These are phyloP conservation scores for Heliconius ethilla DNA, from an alignment of 2,888 invertebrate genomes.

Conservation along the genomic window DNA sequence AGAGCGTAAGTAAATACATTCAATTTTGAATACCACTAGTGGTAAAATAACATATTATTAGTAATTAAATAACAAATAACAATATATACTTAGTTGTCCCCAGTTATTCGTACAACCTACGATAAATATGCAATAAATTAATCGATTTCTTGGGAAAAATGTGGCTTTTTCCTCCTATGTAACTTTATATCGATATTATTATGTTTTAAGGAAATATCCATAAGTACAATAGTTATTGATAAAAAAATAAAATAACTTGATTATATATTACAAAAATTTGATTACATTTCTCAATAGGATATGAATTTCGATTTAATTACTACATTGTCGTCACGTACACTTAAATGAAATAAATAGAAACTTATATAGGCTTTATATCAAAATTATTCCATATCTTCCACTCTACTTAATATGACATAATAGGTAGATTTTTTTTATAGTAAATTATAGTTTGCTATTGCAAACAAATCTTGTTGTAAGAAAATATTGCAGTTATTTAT, in stretches of 20 bases:
- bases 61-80: background rate
- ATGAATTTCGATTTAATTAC: background rate
- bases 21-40: background rate
- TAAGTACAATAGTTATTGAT: background rate
- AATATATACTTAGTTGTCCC: background rate
- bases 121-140: background rate
- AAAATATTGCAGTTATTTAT: constrained; percentile 16
- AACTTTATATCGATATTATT: background rate
- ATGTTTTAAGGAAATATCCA: background rate
- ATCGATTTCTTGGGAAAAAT: constrained; percentile 4
- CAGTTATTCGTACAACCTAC: background rate
- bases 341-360: background rate
- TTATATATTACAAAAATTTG: background rate
- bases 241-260: background rate
- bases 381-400: constrained; percentile 23
- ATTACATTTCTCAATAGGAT: background rate
- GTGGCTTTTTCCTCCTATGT: background rate
- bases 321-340: background rate
- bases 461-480: background rate
- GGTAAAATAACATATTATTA: background rate
- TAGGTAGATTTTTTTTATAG: background rate
- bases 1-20: background rate
- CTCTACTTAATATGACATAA: background rate
- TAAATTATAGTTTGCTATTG: constrained; percentile 21
- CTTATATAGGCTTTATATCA: constrained; percentile 7